Percentiles rank a stretch among this genome's conserved stretches.
Conservation (phyloP, 2,888 invertebrate genomes). For the Carpatolechia fugitivella region DNA sequence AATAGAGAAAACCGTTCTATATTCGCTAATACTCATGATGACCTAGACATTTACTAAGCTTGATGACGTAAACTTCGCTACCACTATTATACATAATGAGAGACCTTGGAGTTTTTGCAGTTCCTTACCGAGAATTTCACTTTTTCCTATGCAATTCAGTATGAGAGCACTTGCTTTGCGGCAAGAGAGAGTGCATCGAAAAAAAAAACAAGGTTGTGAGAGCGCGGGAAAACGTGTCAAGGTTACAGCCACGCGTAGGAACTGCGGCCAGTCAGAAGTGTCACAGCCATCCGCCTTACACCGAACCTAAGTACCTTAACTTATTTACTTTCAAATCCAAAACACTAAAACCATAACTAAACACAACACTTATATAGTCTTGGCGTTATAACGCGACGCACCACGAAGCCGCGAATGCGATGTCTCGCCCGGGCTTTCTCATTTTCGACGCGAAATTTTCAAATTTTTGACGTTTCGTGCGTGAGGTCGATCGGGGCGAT, state of each 20-base stretch:
- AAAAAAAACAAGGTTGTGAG: slow-evolving; percentile 63
- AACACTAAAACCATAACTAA: slow-evolving; percentile 43
- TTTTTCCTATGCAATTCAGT: slow-evolving; percentile 45
- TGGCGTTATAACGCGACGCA: slow-evolving; percentile 28
- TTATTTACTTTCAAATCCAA: slow-evolving; percentile 29
- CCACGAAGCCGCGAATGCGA: slow-evolving; percentile 33
- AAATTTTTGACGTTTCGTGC: slow-evolving; percentile 61
- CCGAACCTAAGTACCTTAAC: slow-evolving; percentile 22
- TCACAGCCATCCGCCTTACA: slow-evolving; percentile 48
- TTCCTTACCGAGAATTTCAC: slow-evolving; percentile 22
- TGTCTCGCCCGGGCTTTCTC: slow-evolving; percentile 40
- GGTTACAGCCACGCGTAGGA: slow-evolving; percentile 63
- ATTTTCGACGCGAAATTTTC: slow-evolving; percentile 60
- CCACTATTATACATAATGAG: not conserved
- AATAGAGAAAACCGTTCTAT: slow-evolving; percentile 7
- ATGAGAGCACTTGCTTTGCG: slow-evolving; percentile 51
- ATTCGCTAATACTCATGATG: slow-evolving; percentile 12
- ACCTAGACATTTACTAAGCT: slow-evolving; percentile 7
- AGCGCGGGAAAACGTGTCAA: slow-evolving; percentile 77
- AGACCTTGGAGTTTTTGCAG: slow-evolving; percentile 16
- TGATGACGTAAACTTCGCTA: not conserved
- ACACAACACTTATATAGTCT: slow-evolving; percentile 43
- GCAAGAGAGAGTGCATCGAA: slow-evolving; percentile 65
- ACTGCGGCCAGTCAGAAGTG: slow-evolving; percentile 36
- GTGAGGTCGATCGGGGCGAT: slow-evolving; percentile 51